Evolutionary conservation across 2,797 vertebrate species (phyloP).

Genomic region (Rhinogobio ventralis): DNA sequence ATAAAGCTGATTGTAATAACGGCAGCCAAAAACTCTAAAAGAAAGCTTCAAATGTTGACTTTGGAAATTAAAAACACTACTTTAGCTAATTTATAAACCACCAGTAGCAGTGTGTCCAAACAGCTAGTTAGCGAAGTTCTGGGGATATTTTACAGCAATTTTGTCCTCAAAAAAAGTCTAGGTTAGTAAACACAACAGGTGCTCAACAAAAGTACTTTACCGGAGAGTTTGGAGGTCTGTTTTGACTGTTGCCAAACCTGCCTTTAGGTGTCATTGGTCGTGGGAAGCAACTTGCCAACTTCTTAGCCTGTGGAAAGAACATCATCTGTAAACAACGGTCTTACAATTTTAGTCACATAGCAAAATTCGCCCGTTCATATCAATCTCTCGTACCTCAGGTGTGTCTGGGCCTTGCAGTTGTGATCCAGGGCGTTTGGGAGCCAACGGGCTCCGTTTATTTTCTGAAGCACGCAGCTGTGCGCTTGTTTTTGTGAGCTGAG

Average conservation of each 20-base stretch:
- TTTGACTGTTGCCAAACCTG: constrained; percentile 66
- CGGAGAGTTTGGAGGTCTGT: constrained; percentile 70
- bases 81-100: neutral
- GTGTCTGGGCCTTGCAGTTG: constrained; percentile 76
- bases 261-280: constrained; percentile 86
- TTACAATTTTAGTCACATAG: neutral
- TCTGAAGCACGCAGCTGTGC: constrained; percentile 43
- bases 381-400: constrained; percentile 81
- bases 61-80: neutral
- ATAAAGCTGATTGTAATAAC: neutral
- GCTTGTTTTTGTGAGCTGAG: constrained; percentile 63
- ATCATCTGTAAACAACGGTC: neutral
- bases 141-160: neutral
- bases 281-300: constrained; percentile 86
- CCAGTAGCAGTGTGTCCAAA: neutral
- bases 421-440: constrained; percentile 75
- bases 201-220: constrained; percentile 69
- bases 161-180: neutral
- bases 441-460: constrained; percentile 62
- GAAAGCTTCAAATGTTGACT: too few relatives aligned
- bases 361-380: neutral
- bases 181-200: neutral
- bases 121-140: neutral
- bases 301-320: constrained; percentile 74
- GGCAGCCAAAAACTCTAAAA: neutral